Conservation (phyloP, 2,888 invertebrate genomes). For the Axea sp. region DNA sequence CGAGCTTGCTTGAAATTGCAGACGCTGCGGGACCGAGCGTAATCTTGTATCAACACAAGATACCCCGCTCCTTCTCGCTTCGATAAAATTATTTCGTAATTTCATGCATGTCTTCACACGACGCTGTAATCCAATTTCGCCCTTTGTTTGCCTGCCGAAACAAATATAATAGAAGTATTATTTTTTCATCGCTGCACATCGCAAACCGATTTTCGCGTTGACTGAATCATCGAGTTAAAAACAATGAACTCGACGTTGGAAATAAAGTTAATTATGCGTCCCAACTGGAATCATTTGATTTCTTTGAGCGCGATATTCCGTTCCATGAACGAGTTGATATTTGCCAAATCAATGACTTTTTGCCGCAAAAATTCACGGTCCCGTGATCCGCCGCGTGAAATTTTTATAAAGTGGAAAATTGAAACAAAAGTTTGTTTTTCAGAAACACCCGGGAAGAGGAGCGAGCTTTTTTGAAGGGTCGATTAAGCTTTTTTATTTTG, state of each 20-base stretch:
- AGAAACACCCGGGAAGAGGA: too few species aligned
- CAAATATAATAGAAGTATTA: constrained; percentile 20
- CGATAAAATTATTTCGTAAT: constrained; percentile 55
- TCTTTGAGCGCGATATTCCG: constrained; percentile 19
- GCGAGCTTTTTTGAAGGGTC: too few species aligned
- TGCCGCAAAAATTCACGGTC: constrained; percentile 17
- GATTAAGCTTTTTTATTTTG: too few species aligned
- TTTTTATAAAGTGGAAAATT: constrained; percentile 39
- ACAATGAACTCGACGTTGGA: constrained; percentile 1
- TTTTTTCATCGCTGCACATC: constrained; percentile 20
- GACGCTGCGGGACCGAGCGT: constrained; percentile 70
- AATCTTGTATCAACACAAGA: constrained; percentile 74
- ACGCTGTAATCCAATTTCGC: constrained; percentile 32
- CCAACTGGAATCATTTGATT: constrained; percentile 16
- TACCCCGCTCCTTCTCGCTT: constrained; percentile 53
- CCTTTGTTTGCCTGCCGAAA: constrained; percentile 23
- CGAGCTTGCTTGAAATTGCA: constrained; percentile 73
- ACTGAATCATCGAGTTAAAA: constrained; percentile 30
- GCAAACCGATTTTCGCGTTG: constrained; percentile 18
- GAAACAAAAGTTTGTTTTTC: constrained; percentile 4
- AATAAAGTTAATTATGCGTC: constrained; percentile 40
- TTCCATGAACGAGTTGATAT: constrained; percentile 14
- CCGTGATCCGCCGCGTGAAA: constrained; percentile 7
- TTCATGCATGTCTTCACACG: constrained; percentile 57
- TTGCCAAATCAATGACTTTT: constrained; percentile 22